Evolutionary conservation across 2,113 vertebrate genomes (phyloP).

Genomic region (Rhizomys pruinosus): DNA sequence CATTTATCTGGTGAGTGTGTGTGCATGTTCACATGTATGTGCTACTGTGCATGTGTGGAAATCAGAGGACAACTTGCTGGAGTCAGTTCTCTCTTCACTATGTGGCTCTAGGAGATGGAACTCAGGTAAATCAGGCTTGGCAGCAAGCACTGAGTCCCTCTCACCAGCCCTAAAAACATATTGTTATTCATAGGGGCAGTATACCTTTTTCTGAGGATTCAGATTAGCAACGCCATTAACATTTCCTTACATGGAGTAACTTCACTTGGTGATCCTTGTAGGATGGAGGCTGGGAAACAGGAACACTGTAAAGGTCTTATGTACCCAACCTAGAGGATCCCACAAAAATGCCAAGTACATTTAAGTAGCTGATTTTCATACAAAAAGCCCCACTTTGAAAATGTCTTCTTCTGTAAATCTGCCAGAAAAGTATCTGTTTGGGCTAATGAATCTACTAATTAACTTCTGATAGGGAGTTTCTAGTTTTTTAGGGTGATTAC

Average conservation of each 20-base stretch:
- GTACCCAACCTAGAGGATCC: rapidly evolving
- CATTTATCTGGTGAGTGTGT: neutral
- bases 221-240: neutral
- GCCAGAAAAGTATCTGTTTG: neutral
- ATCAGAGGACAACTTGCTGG: no score
- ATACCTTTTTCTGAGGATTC: neutral
- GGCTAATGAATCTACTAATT: neutral
- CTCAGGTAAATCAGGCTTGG: neutral
- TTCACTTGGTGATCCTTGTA: neutral
- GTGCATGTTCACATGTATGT: neutral
- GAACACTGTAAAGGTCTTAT: neutral
- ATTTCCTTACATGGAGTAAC: neutral
- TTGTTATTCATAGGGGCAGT: neutral
- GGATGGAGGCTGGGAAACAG: neutral
- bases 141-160: neutral
- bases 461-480: neutral
- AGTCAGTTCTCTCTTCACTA: neutral
- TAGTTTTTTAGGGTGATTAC: neutral
- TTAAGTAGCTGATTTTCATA: neutral
- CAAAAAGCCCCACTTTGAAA: neutral
- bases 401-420: neutral
- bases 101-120: neutral
- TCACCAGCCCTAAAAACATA: neutral
- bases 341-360: neutral
- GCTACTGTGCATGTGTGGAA: neutral